These are phyloP conservation scores for Polydrusus tereticollis DNA, from an alignment of 2,888 invertebrate species.

Conservation along the genomic window DNA sequence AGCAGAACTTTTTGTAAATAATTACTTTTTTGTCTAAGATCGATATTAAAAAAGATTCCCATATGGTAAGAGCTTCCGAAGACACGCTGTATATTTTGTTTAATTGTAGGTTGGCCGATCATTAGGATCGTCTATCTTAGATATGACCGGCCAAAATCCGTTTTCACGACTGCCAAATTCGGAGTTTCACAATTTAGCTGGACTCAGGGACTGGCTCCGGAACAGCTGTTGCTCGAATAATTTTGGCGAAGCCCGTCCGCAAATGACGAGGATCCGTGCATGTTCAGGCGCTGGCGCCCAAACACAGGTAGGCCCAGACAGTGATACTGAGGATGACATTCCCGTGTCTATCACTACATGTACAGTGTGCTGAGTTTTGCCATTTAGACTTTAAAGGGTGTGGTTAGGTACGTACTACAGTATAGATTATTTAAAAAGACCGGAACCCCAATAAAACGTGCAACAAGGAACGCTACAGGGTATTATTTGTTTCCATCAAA, in stretches of 20 bases:
- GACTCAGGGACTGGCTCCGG: constrained; percentile 76
- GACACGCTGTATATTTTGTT: constrained; percentile 24
- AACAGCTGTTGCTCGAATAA: constrained; percentile 56
- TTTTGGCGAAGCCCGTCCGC: constrained; percentile 50
- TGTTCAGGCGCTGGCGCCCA: constrained; percentile 57
- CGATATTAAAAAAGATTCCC: too few relatives aligned
- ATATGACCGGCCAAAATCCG: constrained; percentile 85
- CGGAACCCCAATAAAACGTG: too few relatives aligned
- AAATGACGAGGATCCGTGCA: constrained; percentile 48
- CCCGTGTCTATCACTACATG: constrained; percentile 54
- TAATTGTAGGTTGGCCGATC: constrained; percentile 84
- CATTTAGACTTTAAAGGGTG: constrained; percentile 9
- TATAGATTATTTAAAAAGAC: too few relatives aligned
- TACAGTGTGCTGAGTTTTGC: constrained; percentile 44
- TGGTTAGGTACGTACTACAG: background rate
- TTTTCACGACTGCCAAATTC: constrained; percentile 86
- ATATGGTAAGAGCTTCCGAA: background rate
- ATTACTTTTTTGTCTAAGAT: too few relatives aligned
- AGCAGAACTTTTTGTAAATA: too few relatives aligned
- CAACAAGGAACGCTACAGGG: too few relatives aligned
- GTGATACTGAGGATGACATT: constrained; percentile 50
- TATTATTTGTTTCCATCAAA: too few relatives aligned
- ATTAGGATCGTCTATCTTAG: constrained; percentile 86
- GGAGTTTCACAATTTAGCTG: constrained; percentile 79
- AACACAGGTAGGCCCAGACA: constrained; percentile 58